Percentiles rank a stretch among this genome's conserved stretches.
Evolutionary conservation across 2,888 invertebrate genomes (phyloP).

Genomic region (Mesodorylaimus sp.): DNA sequence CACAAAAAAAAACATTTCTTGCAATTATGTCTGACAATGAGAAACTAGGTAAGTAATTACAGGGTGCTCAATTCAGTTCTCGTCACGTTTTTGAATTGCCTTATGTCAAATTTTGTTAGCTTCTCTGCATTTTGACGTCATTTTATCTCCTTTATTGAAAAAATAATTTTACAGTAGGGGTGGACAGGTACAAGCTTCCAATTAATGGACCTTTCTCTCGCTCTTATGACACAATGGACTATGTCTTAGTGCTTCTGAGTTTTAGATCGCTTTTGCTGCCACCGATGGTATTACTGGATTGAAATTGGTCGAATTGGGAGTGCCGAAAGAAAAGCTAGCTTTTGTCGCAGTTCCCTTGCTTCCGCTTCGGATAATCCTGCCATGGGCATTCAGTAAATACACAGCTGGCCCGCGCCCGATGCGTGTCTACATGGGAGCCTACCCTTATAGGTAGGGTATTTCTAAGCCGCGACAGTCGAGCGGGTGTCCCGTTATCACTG

Average conservation of each 20-base stretch:
- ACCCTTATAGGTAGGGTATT: slow-evolving; percentile 52
- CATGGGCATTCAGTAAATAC: slow-evolving; percentile 59
- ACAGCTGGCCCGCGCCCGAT: slow-evolving; percentile 73
- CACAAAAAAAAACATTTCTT: background rate
- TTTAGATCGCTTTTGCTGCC: slow-evolving; percentile 77
- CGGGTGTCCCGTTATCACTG: too few species aligned
- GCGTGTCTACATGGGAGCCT: slow-evolving; percentile 65
- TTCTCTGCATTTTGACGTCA: too few species aligned
- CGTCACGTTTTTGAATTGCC: too few species aligned
- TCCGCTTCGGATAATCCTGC: slow-evolving; percentile 77
- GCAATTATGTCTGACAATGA: too few species aligned
- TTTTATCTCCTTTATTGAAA: background rate
- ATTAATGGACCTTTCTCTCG: too few species aligned
- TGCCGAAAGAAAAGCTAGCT: slow-evolving; percentile 82
- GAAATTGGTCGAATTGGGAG: slow-evolving; percentile 84
- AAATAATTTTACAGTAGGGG: background rate
- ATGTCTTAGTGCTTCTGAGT: slow-evolving; percentile 2
- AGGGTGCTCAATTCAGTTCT: too few species aligned
- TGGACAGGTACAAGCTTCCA: too few species aligned
- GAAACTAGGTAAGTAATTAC: too few species aligned
- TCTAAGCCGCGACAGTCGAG: too few species aligned
- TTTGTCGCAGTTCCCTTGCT: slow-evolving; percentile 77
- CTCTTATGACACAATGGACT: too few species aligned
- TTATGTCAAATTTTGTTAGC: too few species aligned
- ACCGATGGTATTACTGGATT: slow-evolving; percentile 82